Percentiles rank a stretch among this genome's conserved stretches.
These are phyloP conservation scores for Micropoecilia bifurca DNA, from an alignment of 2,797 vertebrate species.

Conservation along the genomic window DNA sequence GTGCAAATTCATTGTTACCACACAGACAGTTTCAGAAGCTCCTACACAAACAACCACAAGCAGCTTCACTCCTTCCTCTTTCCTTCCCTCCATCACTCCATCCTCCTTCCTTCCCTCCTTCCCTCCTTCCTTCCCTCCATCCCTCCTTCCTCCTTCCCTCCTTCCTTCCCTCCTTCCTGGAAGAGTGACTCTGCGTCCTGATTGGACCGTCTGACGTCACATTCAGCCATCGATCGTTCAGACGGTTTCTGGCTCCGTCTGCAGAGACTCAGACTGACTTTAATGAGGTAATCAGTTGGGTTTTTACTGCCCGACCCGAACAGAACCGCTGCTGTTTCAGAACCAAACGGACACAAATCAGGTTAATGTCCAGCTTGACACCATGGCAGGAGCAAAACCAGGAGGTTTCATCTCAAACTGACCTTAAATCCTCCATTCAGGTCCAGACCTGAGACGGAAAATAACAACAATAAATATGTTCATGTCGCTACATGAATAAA, in stretches of 20 bases:
- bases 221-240: slow-evolving; percentile 7
- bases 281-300: slow-evolving; percentile 12
- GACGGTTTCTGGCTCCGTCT: background rate
- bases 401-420: background rate
- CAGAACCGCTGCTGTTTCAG: background rate
- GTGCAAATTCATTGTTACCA: slow-evolving; percentile 51
- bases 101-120: too few relatives aligned
- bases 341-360: background rate
- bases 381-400: background rate
- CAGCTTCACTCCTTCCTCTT: background rate
- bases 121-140: background rate
- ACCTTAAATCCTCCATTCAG: background rate
- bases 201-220: slow-evolving; percentile 29
- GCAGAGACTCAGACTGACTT: background rate
- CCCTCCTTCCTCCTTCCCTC: background rate
- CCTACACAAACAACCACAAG: slow-evolving; percentile 27
- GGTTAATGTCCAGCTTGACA: background rate
- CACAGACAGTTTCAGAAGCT: slow-evolving; percentile 28
- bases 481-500: background rate
- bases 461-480: background rate
- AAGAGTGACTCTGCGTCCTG: background rate
- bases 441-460: background rate
- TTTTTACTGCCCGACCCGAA: background rate
- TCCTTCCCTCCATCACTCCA: too few relatives aligned
- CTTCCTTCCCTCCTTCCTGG: too few relatives aligned